phyloP scores from a whole-genome alignment of 2,113 vertebrate species.

The Peromyscus polionotus region DNA sequence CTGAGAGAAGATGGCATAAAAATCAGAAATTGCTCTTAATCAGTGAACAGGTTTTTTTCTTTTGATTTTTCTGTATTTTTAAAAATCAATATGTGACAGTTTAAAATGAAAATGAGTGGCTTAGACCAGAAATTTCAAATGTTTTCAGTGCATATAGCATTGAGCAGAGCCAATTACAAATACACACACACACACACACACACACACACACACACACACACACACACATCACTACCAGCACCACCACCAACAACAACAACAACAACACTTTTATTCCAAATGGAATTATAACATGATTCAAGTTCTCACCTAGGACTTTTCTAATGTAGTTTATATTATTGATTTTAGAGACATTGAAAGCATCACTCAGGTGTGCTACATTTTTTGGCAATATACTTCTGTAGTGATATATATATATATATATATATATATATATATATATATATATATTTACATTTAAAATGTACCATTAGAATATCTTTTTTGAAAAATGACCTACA shows the following conservation, averaged over 20 bases:
- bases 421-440: fast-evolving
- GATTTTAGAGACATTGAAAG: conserved; percentile 33
- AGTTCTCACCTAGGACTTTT: background rate
- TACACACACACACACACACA: background rate
- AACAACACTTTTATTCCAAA: background rate
- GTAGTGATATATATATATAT: background rate
- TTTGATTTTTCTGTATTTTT: conserved; percentile 15
- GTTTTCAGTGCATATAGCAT: background rate
- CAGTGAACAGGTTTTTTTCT: background rate
- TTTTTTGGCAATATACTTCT: background rate
- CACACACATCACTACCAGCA: background rate
- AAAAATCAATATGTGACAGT: background rate
- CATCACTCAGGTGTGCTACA: background rate
- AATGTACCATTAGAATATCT: background rate
- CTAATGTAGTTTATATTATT: background rate
- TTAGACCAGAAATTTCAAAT: conserved; percentile 4
- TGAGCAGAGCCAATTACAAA: background rate
- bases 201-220: background rate
- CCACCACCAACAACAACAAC: background rate
- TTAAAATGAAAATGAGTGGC: conserved; percentile 22
- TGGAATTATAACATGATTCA: background rate
- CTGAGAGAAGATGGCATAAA: background rate
- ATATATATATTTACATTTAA: background rate
- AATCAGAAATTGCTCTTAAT: conserved; percentile 30
- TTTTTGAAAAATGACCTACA: conserved; percentile 39